These are phyloP conservation scores for Himantopus leucocephalus DNA, from an alignment of 2,113 vertebrate species.

Conservation along the genomic window DNA sequence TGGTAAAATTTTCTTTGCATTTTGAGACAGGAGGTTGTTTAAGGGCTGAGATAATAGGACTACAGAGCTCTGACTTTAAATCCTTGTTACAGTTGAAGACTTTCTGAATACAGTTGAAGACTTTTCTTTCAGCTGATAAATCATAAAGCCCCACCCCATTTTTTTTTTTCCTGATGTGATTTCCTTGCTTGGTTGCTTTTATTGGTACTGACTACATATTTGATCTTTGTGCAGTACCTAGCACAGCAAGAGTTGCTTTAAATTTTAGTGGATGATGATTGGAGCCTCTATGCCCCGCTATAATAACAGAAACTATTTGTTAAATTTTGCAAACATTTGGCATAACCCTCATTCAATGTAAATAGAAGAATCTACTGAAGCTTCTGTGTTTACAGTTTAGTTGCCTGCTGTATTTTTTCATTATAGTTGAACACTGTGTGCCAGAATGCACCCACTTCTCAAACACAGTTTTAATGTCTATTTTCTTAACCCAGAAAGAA, in stretches of 20 bases:
- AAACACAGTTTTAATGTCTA: background rate
- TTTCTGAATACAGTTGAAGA: background rate
- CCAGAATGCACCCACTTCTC: background rate
- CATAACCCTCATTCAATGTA: background rate
- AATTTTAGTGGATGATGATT: background rate
- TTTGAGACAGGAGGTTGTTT: background rate
- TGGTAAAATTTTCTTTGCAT: background rate
- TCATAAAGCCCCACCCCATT: background rate
- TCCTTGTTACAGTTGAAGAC: background rate
- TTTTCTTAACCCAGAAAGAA: background rate
- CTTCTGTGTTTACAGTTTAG: background rate
- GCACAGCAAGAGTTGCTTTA: background rate
- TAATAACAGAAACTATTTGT: background rate
- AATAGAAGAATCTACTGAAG: background rate
- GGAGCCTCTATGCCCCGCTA: background rate
- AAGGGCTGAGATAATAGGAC: background rate
- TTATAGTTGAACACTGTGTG: background rate
- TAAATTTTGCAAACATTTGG: background rate
- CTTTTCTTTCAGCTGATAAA: background rate
- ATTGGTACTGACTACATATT: too few relatives aligned
- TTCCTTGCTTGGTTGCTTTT: background rate
- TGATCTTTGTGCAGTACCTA: background rate
- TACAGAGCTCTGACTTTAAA: background rate
- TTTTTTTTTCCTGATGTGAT: rapidly evolving
- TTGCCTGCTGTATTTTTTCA: background rate